Evolutionary conservation across 2,113 vertebrate genomes (phyloP), one percentile per base, ranked within the genome.

Genomic region (Sorex araneus): DNA sequence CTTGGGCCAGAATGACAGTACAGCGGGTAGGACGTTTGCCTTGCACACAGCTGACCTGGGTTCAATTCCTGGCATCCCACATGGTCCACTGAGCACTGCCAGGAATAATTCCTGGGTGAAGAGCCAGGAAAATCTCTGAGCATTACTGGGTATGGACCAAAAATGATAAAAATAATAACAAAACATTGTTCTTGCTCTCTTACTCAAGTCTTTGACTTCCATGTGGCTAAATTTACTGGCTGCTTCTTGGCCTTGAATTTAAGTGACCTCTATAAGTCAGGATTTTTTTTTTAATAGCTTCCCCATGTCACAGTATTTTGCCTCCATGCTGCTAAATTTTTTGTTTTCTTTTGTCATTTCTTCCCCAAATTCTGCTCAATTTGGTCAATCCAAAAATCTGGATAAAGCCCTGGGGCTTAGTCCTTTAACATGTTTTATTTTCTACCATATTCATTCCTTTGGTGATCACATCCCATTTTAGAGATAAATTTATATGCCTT

Each of bases 361-460:
- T 43, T 81, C 74, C 63, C 71, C 8, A 63, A 23, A 19, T 63
- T 34, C 45, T 74, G 43, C 87, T 28, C 63, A 80, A 50, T 50
- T 50, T 50, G 47, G 47, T 50, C 47, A 50, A 13, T 7, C 74
- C 77, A 81, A 81, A 60, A 13, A 73, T 43, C 63, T 34, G 76
- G 73, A 12, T 69, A 60, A 3, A 60, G 15, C 9, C 30, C 43
- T 4, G 63, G 28, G 19, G 23, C 32, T 87, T 54, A 30, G 69
- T 64, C 28, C n/a, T 63, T 76, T 64, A 60, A n/a, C 10, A 69
- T 87, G 5, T 77, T 84, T 92, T 85, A 82, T 77, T 90, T 93
- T 78, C 40, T 34, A 78, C 27, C 27, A 32, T 4, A 57, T 16
- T 74, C 45, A 73, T 4, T 86, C 25, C 28, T 69, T 81, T 60